phyloP scores from a whole-genome alignment of 2,797 vertebrate species.

The Esox lucius region DNA sequence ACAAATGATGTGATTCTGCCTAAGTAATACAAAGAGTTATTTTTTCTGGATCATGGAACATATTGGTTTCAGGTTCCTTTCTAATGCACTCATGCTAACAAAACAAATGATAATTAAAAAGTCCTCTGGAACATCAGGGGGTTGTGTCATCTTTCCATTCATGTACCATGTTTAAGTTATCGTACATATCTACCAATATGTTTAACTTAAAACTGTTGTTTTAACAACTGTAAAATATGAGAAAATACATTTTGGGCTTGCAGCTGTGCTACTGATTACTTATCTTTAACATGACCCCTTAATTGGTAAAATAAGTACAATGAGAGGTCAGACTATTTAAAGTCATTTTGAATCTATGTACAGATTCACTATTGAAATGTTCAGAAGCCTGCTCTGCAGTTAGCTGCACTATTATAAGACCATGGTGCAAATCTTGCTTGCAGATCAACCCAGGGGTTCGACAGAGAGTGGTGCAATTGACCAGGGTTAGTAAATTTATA shows the following conservation, averaged over 20 bases:
- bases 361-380: too few species aligned
- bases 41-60: not conserved
- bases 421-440: too few species aligned
- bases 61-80: not conserved
- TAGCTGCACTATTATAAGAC: too few species aligned
- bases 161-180: not conserved
- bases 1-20: conserved; percentile 28
- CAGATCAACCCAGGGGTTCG: too few species aligned
- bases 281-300: too few species aligned
- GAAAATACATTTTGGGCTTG: not conserved
- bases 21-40: conserved; percentile 24
- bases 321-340: not conserved
- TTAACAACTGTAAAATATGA: not conserved
- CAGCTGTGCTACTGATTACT: not conserved
- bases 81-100: not conserved
- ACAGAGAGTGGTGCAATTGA: too few species aligned
- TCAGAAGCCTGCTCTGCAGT: too few species aligned
- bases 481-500: too few species aligned
- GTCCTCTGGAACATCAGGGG: not conserved
- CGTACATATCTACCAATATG: not conserved
- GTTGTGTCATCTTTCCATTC: not conserved
- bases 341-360: not conserved
- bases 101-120: not conserved
- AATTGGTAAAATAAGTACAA: not conserved
- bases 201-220: not conserved